phyloP scores from a whole-genome alignment of 2,113 vertebrate species.

The Myiozetetes cayanensis region DNA sequence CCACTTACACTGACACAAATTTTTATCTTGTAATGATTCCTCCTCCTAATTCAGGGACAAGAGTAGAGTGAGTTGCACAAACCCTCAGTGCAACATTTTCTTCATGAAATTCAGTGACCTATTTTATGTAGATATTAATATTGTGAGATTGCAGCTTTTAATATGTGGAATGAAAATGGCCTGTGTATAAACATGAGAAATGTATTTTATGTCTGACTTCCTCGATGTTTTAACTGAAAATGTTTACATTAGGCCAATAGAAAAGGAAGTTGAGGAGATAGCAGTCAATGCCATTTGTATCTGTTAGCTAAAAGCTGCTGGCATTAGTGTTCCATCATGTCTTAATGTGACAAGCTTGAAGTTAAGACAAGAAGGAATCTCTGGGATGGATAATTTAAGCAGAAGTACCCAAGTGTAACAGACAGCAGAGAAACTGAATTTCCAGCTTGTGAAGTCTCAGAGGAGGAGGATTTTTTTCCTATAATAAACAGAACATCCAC shows the following conservation, averaged over 20 bases:
- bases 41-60: neutral
- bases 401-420: conserved; percentile 28
- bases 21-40: neutral
- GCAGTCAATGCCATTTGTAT: conserved; percentile 15
- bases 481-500: neutral
- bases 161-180: neutral
- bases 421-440: neutral
- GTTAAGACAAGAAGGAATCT: conserved; percentile 8
- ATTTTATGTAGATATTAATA: neutral
- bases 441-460: conserved; percentile 25
- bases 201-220: neutral
- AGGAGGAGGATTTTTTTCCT: neutral
- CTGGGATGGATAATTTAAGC: conserved; percentile 26
- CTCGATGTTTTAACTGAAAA: neutral
- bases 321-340: conserved; percentile 5
- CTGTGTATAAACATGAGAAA: neutral
- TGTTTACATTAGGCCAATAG: neutral
- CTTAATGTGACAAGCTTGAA: conserved; percentile 47
- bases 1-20: neutral
- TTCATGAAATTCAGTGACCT: neutral
- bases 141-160: neutral
- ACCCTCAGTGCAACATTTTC: neutral
- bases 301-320: conserved; percentile 31
- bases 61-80: neutral
- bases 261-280: neutral